Evolutionary conservation across 1,140 invertebrate genomes (phyloP).

Genomic region (Periplaneta americana): DNA sequence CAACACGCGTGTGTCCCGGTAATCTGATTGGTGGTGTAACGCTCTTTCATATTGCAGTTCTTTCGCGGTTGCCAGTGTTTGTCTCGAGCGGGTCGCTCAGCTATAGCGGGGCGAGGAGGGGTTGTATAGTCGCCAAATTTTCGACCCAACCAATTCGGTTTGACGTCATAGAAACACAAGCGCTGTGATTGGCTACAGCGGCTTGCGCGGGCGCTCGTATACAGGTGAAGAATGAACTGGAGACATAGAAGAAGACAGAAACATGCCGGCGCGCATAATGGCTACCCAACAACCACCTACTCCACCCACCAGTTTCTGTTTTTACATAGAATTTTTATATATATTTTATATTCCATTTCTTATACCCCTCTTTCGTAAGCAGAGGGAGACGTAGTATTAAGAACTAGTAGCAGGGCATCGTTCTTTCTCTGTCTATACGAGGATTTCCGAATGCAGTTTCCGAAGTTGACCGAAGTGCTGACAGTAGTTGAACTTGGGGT

Average conservation of each 20-base stretch:
- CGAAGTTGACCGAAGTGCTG: not conserved
- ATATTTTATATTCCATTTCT: not conserved
- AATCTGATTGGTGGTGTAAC: not conserved
- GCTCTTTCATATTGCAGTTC: not conserved
- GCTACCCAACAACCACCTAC: no score
- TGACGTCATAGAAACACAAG: not conserved
- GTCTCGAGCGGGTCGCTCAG: not conserved
- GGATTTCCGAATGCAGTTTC: not conserved
- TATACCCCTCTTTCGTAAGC: not conserved
- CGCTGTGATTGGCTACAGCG: not conserved
- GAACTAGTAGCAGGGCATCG: not conserved
- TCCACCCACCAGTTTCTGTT: not conserved
- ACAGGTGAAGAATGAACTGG: no score
- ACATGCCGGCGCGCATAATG: no score
- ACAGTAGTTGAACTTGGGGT: not conserved
- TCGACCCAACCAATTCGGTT: not conserved
- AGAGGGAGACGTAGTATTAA: not conserved
- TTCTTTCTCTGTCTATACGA: not conserved
- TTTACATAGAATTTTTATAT: not conserved
- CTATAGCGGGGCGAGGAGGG: not conserved
- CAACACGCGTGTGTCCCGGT: no score
- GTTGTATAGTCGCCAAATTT: not conserved
- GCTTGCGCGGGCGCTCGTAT: not conserved
- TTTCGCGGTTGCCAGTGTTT: not conserved
- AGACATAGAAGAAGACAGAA: no score